Base-by-base conservation (phyloP, 2,888 invertebrate species). In the Rhagophthalmus giganteus region DNA sequence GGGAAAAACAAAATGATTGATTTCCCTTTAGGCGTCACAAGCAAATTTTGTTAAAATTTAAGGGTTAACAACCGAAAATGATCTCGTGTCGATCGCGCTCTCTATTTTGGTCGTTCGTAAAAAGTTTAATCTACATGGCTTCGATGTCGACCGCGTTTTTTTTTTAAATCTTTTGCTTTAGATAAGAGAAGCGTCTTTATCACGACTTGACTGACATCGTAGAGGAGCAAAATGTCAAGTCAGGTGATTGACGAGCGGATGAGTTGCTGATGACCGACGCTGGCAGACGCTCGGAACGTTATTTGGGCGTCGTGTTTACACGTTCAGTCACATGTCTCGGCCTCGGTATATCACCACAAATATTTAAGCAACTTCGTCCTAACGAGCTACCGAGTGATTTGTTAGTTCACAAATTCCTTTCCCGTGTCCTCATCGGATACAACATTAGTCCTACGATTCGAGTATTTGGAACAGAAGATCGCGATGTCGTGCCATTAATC, bases 361-460 rank as follows among this genome's bases (percentile, higher is more conserved):
- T 59, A 58, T 59, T 55, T 50, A 39, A 54, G 47, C 37, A 48
- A 53, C 54, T 50, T 45, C 38, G 44, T 57, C 48, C 52, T 59
- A 61, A 61, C 57, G 57, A 61, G 59, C 57, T 50, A 56, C 50
- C 38, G 57, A 61, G 57, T 61, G 60, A 61, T 61, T 61, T 61
- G 59, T 61, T 58, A 54, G 56, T 55, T 54, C 58, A 48, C 53
- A 56, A 54, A 57, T 59, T 58, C 56, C 54, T 53, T 38, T 46
- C 11, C 40, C 46, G 33, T 58, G 58, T 59, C 54, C 37, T 27
- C 26, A 30, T 35, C 25, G 35, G 28, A 35, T 44, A 35, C 32
- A 50, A 44, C 41, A 49, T 42, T 45, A 40, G 39, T 40, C 14
- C 12, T n/a, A 11, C 20, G 9, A 10, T 25, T 20, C 7, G 7